A percentile compares a stretch with the other conserved stretches of the same genome.
These are phyloP conservation scores for Meloe dianella DNA, from an alignment of 2,888 invertebrate genomes.

Conservation along the genomic window DNA sequence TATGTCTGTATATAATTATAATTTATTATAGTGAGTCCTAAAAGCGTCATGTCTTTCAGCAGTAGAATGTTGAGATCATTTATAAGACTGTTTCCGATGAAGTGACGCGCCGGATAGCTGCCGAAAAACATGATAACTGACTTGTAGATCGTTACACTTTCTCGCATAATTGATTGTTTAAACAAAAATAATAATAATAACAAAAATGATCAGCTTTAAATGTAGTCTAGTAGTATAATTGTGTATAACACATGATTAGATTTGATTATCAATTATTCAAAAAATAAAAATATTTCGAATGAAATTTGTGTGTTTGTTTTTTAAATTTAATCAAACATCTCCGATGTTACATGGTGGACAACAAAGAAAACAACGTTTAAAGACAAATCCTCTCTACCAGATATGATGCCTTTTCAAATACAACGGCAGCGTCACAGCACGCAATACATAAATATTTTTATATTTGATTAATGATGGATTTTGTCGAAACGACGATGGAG, in stretches of 20 bases:
- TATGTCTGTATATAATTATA: constrained; percentile 52
- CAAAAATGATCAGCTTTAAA: constrained; percentile 26
- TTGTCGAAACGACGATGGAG: constrained; percentile 44
- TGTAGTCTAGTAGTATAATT: constrained; percentile 27
- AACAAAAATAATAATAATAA: constrained; percentile 2
- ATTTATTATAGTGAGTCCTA: constrained; percentile 52
- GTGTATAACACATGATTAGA: constrained; percentile 36
- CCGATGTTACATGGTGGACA: neutral
- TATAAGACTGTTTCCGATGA: constrained; percentile 42
- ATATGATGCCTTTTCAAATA: constrained; percentile 45
- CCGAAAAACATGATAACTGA: constrained; percentile 51
- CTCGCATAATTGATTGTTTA: constrained; percentile 48
- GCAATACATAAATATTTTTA: constrained; percentile 48
- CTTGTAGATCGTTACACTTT: constrained; percentile 48
- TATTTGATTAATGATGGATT: constrained; percentile 54
- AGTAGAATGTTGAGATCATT: constrained; percentile 49
- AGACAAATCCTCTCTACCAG: constrained; percentile 39
- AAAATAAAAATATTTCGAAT: constrained; percentile 33
- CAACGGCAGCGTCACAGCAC: constrained; percentile 41
- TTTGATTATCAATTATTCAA: constrained; percentile 39
- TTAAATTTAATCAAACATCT: neutral
- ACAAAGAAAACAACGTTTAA: constrained; percentile 21
- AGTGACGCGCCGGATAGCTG: constrained; percentile 40
- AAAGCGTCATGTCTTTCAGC: constrained; percentile 52
- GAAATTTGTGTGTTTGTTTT: neutral